Evolutionary conservation across 2,888 invertebrate species (phyloP), one percentile per base, ranked within the genome.

Genomic region (Candidula unifasciata): DNA sequence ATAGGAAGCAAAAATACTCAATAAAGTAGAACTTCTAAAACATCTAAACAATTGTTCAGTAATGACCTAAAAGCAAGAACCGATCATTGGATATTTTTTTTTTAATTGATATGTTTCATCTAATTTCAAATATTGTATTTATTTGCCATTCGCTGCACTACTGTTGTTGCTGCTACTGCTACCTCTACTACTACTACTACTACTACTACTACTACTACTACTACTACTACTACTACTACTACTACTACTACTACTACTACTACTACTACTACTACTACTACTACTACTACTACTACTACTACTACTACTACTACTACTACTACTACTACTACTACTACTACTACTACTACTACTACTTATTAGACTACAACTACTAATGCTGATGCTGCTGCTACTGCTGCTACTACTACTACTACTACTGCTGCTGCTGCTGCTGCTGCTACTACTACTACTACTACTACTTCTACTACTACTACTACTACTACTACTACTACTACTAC

Each of bases 381-480:
- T n/a, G n/a, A n/a, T n/a, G n/a, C n/a, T n/a, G n/a, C n/a, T n/a
- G n/a, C n/a, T n/a, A n/a, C n/a, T 24, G 27, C 66, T 54, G 18
- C 18, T 54, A 54, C 54, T 54, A 54, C 54, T 18, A 54, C 18
- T 18, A 54, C 13, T 54, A 21, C 21, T 10, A 18, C 33, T 21
- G 18, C 27, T 44, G n/a, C 35, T 52, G 54, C 37, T 30, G 3
- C 35, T 76, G 8, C 76, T 76, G 8, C 76, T 76, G 37, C 76
- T 76, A 76, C 76, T 76, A 44, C 76, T 76, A 35, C 76, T 44
- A 44, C 76, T 76, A 35, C 76, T 76, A 35, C 76, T 76, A 2
- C 37, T 76, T 35, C 76, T 76, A 76, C 13, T 76, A 76, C 37
- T 76, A 44, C 37, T 76, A 35, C 76, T 76, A 35, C 76, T 76